Percentiles rank a stretch among this genome's conserved stretches.
phyloP scores from a whole-genome alignment of 2,888 invertebrate species.

The Nomada fucata region DNA sequence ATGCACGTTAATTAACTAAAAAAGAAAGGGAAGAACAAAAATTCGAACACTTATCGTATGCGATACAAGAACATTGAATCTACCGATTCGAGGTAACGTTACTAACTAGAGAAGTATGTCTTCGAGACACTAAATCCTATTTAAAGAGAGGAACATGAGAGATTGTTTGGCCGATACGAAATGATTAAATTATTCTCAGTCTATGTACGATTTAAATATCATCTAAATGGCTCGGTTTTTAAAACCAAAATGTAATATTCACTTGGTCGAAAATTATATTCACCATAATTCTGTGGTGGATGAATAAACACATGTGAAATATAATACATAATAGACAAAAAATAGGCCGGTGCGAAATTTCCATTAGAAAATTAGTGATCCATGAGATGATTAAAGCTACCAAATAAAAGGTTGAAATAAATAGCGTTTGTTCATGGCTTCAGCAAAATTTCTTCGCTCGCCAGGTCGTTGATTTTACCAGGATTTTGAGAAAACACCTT shows the following conservation, averaged over 20 bases:
- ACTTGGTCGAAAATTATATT: slow-evolving; percentile 2
- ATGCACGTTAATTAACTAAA: slow-evolving; percentile 20
- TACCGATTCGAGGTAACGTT: slow-evolving; percentile 45
- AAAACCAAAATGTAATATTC: slow-evolving; percentile 20
- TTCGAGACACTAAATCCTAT: slow-evolving; percentile 43
- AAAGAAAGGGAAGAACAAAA: background rate
- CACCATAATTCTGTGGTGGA: background rate
- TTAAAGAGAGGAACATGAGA: slow-evolving; percentile 57
- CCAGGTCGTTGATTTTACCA: slow-evolving; percentile 73
- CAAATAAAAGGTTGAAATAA: slow-evolving; percentile 42
- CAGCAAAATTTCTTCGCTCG: slow-evolving; percentile 77
- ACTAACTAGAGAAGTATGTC: slow-evolving; percentile 45
- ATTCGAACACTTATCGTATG: slow-evolving; percentile 10
- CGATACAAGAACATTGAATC: slow-evolving; percentile 24
- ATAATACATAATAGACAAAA: background rate
- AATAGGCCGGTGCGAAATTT: background rate
- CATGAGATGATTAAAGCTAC: slow-evolving; percentile 27
- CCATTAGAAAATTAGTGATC: slow-evolving; percentile 4
- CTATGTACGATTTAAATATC: slow-evolving; percentile 52
- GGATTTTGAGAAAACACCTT: slow-evolving; percentile 68
- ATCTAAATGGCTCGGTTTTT: slow-evolving; percentile 26
- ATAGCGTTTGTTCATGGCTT: slow-evolving; percentile 71
- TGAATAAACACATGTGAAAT: background rate
- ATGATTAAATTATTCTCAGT: slow-evolving; percentile 69
- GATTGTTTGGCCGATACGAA: slow-evolving; percentile 48